phyloP scores from a whole-genome alignment of 2,113 vertebrate genomes.

The Microtus oregoni region DNA sequence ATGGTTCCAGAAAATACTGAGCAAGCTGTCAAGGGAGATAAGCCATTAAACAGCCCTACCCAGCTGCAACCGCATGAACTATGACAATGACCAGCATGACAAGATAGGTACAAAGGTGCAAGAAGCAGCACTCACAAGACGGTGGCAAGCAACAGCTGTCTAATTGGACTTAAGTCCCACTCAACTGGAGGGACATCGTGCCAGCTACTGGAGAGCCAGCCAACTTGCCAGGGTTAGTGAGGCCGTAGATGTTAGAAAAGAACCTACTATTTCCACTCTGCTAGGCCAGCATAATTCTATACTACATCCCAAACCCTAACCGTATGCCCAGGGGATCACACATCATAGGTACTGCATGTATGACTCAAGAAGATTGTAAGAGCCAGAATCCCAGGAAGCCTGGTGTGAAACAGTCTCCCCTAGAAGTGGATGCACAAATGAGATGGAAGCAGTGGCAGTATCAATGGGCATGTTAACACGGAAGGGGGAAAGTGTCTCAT shows the following conservation, averaged over 20 bases:
- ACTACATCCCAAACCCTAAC: background rate
- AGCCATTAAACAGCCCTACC: background rate
- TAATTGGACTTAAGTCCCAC: background rate
- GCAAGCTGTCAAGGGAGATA: background rate
- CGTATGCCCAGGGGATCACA: background rate
- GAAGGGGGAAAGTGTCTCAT: background rate
- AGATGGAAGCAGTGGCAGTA: background rate
- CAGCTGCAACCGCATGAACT: background rate
- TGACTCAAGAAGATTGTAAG: background rate
- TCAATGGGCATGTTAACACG: background rate
- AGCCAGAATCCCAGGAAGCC: background rate
- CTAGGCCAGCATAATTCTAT: background rate
- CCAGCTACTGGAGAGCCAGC: background rate
- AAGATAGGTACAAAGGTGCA: background rate
- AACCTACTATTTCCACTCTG: background rate
- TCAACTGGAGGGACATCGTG: background rate
- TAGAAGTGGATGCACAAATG: background rate
- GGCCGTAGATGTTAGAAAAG: background rate
- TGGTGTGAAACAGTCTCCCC: too few relatives aligned
- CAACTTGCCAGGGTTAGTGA: background rate
- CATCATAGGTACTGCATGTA: background rate
- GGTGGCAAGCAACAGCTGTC: background rate
- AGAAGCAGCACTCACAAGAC: background rate
- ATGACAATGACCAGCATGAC: background rate
- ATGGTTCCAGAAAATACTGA: background rate